A percentile compares a stretch with the other conserved stretches of the same genome.
Evolutionary conservation across 2,797 vertebrate species (phyloP).

Genomic region (Rhincodon typus): DNA sequence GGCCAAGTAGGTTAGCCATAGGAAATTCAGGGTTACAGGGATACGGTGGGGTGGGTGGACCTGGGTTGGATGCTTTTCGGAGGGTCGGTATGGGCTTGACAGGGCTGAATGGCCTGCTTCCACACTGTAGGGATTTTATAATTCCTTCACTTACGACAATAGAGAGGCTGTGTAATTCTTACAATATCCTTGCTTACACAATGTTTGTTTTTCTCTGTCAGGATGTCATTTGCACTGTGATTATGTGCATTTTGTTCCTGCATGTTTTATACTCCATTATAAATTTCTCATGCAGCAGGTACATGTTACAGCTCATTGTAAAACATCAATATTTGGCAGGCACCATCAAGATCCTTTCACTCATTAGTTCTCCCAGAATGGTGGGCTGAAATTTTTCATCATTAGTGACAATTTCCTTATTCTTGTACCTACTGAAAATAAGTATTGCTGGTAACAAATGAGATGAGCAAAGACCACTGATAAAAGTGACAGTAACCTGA

Average conservation of each 20-base stretch:
- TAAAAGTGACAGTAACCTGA: neutral
- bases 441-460: neutral
- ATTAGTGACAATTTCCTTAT: neutral
- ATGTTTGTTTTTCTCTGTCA: neutral
- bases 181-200: neutral
- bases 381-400: neutral
- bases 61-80: too few species aligned
- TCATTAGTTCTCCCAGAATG: neutral
- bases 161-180: neutral
- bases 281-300: neutral
- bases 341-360: neutral
- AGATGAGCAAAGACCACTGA: neutral
- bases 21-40: fast-evolving
- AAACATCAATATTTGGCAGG: constrained; percentile 5
- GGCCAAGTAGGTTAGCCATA: too few species aligned
- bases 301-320: neutral
- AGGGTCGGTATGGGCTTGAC: too few species aligned
- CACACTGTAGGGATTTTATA: too few species aligned
- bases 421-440: neutral
- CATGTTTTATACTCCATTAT: neutral
- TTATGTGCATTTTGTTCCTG: neutral
- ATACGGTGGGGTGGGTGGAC: too few species aligned
- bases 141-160: neutral
- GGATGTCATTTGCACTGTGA: neutral
- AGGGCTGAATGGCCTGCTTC: too few species aligned